Conservation (phyloP, 2,113 vertebrate species). For the Stigmatopora nigra region DNA sequence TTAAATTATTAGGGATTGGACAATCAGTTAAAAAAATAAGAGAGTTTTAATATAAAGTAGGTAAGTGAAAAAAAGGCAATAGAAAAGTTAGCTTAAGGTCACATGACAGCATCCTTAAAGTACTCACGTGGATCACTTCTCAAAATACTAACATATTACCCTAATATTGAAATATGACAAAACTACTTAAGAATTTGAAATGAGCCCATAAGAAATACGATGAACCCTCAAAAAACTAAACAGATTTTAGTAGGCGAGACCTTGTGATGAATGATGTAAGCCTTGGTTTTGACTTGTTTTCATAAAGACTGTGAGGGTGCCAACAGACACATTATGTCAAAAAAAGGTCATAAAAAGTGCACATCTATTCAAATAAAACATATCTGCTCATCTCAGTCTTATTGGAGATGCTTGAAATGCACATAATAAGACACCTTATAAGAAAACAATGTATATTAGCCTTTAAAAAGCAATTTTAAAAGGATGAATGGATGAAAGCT, state of each 20-base stretch:
- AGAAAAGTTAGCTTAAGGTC: slow-evolving; percentile 1
- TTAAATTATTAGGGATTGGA: not conserved
- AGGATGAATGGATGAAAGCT: not conserved
- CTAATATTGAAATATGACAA: too few relatives aligned
- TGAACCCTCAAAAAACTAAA: not conserved
- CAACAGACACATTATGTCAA: slow-evolving; percentile 1
- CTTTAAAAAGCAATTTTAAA: not conserved
- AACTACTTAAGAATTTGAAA: too few relatives aligned
- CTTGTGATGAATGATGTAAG: not conserved
- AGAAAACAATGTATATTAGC: too few relatives aligned
- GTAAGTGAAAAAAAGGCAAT: not conserved
- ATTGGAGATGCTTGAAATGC: slow-evolving; percentile 18
- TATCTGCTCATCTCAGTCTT: slow-evolving; percentile 7
- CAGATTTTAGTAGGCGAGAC: not conserved
- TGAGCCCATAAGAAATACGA: not conserved
- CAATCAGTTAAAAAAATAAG: slow-evolving; percentile 4
- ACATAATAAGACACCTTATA: too few relatives aligned
- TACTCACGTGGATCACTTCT: too few relatives aligned
- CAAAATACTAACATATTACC: too few relatives aligned
- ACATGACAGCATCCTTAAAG: not conserved
- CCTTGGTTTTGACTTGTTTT: not conserved
- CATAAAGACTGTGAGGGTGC: slow-evolving; percentile 1
- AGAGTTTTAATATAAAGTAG: not conserved
- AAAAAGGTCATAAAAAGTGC: slow-evolving; percentile 12
- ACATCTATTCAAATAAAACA: slow-evolving; percentile 18